Percentiles rank a stretch among this genome's conserved stretches.
These are phyloP conservation scores for Saccostrea glomerata DNA, from an alignment of 1,140 invertebrate species.

Conservation along the genomic window DNA sequence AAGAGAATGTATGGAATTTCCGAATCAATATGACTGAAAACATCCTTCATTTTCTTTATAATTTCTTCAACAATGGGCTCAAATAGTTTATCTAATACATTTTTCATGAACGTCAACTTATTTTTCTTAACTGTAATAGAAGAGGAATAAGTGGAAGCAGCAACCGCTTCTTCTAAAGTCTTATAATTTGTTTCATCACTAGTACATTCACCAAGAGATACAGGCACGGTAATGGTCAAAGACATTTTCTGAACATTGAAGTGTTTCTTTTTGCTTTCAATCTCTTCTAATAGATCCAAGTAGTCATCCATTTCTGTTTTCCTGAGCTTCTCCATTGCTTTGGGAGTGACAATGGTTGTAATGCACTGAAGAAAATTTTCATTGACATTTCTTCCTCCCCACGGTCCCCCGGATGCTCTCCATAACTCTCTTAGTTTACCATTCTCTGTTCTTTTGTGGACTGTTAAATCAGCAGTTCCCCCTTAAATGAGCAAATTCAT, in stretches of 20 bases:
- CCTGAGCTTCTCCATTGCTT: neutral
- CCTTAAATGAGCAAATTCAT: neutral
- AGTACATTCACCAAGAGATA: neutral
- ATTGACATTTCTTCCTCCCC: slow-evolving; percentile 36
- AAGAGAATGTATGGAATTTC: neutral
- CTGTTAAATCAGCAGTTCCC: slow-evolving; percentile 48
- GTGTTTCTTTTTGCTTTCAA: slow-evolving; percentile 36
- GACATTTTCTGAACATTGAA: neutral
- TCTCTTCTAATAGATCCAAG: slow-evolving; percentile 38
- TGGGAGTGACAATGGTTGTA: neutral
- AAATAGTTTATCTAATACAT: slow-evolving; percentile 7
- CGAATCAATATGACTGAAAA: neutral
- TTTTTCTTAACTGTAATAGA: neutral
- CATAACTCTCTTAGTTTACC: slow-evolving; percentile 31
- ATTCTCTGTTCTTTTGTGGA: slow-evolving; percentile 3
- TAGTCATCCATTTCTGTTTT: slow-evolving; percentile 47
- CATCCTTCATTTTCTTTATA: neutral
- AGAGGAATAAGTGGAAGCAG: neutral
- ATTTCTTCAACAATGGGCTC: neutral
- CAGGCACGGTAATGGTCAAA: neutral
- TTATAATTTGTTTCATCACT: neutral
- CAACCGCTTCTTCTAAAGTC: neutral
- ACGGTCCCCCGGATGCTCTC: slow-evolving; percentile 39
- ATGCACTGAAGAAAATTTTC: slow-evolving; percentile 33
- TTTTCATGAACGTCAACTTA: neutral